Base-by-base conservation (phyloP, 1,140 invertebrate genomes). In the Carcinoscorpius rotundicauda region DNA sequence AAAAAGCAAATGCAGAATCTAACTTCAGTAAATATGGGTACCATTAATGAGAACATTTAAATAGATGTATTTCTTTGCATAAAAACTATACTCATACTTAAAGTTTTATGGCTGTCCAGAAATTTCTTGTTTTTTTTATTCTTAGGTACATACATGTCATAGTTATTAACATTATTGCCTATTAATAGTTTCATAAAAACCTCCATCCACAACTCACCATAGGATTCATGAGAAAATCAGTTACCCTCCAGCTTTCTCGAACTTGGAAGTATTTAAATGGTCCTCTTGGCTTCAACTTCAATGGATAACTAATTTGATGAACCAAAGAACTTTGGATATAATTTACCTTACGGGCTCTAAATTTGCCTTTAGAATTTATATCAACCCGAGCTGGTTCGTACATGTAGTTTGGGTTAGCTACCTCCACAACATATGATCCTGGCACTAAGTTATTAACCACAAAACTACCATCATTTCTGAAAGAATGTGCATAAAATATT, bases 331-430 rank as follows among this genome's bases (percentile, higher is more conserved):
- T 91, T 76, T 98, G 94, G 62, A 99, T 86, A 72, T 93, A 85
- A 78, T 98, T 98, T 0, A 99, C 87, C 81, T 89, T 93, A 60
- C 97, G 81, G 0, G 94, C 95, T 69, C 97, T 82, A 69, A 91
- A 93, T 79, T 98, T 99, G 49, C 97, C 97, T 76, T 94, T 96
- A 0, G 87, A 88, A 75, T 93, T 97, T 60, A 98, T 95, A 79
- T 98, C 94, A 0, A 98, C 90, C 66, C 94, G 81, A 3, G 93
- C 85, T 4, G 91, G 89, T 72, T 97, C 94, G 73, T 93, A 99
- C 66, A 87, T 82, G 73, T 86, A 93, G 73, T 95, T 87, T 4
- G 93, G 89, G 80, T 97, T 87, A 6, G 91, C 76, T 10, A 97
- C 84, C 81, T 99, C 96, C 3, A 99, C 81, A 49, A 98, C 84